These are phyloP conservation scores for Drosophila greeni DNA, from an alignment of 2,888 invertebrate species.

Conservation along the genomic window DNA sequence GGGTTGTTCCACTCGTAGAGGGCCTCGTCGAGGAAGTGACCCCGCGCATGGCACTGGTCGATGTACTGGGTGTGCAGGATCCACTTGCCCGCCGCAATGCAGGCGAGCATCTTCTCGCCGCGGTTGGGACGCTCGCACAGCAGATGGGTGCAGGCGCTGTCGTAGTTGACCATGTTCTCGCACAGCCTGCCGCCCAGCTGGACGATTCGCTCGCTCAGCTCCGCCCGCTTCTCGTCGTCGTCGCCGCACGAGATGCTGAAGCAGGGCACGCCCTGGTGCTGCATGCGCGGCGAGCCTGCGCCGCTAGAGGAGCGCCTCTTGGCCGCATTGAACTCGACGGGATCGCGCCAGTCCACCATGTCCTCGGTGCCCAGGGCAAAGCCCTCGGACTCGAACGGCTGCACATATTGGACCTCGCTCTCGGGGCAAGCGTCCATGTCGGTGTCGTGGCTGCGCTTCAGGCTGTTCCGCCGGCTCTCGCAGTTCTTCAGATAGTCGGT, in stretches of 20 bases:
- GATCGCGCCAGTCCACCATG: conserved; percentile 87
- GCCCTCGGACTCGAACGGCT: conserved; percentile 76
- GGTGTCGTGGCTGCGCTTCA: conserved; percentile 59
- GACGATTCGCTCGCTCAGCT: conserved; percentile 65
- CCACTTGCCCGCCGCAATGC: conserved; percentile 94
- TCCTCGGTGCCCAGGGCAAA: conserved; percentile 79
- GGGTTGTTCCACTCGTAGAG: conserved; percentile 92
- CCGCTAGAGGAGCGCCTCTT: conserved; percentile 53
- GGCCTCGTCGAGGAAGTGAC: conserved; percentile 81
- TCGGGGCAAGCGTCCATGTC: conserved; percentile 21
- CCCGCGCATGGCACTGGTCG: conserved; percentile 81
- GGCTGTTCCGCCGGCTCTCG: conserved; percentile 70
- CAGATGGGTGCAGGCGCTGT: conserved; percentile 86
- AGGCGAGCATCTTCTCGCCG: conserved; percentile 92
- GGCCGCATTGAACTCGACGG: conserved; percentile 75
- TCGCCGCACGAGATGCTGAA: conserved; percentile 77
- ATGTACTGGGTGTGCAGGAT: conserved; percentile 90
- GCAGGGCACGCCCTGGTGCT: conserved; percentile 70
- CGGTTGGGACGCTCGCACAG: conserved; percentile 86
- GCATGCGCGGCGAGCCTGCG: conserved; percentile 57
- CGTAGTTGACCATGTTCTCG: conserved; percentile 79
- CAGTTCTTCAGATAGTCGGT: conserved; percentile 76
- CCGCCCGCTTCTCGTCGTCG: conserved; percentile 65
- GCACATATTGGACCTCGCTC: conserved; percentile 67
- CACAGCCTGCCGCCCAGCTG: conserved; percentile 73